Evolutionary conservation across 2,888 invertebrate genomes (phyloP), one percentile per base, ranked within the genome.

Genomic region (Iselma pallidipennis): DNA sequence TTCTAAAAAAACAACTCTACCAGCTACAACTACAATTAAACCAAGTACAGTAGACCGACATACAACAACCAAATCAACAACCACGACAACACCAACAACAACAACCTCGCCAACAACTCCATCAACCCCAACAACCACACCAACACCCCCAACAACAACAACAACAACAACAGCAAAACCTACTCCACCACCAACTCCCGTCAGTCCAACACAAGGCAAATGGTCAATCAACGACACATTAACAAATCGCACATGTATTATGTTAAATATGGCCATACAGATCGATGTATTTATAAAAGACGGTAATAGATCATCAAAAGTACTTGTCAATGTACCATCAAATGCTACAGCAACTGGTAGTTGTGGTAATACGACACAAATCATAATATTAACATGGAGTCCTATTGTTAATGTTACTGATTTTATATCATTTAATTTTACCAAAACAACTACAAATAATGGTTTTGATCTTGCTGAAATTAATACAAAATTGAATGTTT

Each of bases 261-360:
- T 89, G 52, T 78, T 88, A 6, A 83, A 88, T 78, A 88, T 91
- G 83, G 88, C 90, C 0, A 84, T 87, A 4, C 86, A 88, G 74
- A 79, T 92, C 58, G 88, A 87, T 67, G 77, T 92, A 55, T 82
- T 82, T 33, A 86, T 87, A 66, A 73, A 78, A 23, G 82, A 82
- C 62, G 74, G 75, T 73, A 82, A 80, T 61, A 73, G 73, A 61
- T 75, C 76, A 58, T 67, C 70, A 25, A 64, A 62, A 3, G 10
- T 62, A 29, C 61, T 59, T 37, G 77, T 83, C 52, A 81, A 84
- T 66, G 65, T 88, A 49, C 86, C 87, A 23, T 55, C 61, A 7
- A 76, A 74, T 49, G 78, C 84, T 1, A 76, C 72, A 0, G 71
- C 76, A 1, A 78, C 76, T 57, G 83, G 84, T 7, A 63, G 25